Base-by-base conservation (phyloP, 2,888 invertebrate species). In the Bedellia somnulentella region DNA sequence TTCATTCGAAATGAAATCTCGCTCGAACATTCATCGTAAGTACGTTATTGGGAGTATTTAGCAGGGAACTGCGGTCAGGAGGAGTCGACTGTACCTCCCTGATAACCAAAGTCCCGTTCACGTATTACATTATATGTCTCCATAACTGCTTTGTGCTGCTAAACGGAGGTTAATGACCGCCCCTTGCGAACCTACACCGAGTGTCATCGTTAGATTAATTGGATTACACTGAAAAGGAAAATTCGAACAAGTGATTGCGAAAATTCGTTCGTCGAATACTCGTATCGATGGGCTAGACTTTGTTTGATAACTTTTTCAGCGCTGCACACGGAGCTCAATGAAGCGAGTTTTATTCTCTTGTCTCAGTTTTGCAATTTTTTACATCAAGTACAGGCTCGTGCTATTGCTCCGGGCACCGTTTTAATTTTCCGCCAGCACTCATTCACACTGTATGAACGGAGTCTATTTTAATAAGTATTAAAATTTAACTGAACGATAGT, bases 391-490 rank as follows among this genome's bases (percentile, higher is more conserved):
- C 35, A 44, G 39, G 38, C 44, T 39, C 36, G 36, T 36, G 42
- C 43, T 37, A 39, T 42, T 51, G 71, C 73, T 63, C 43, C 61
- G 64, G 70, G 73, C 60, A 57, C 52, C 59, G 57, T 75, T 73
- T 73, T 73, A 73, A 75, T 75, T 75, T 75, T 75, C 75, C 75
- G 75, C 63, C 49, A 46, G 52, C 49, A 50, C 54, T n/a, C n/a
- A 64, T 68, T 57, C 64, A 66, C 60, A 60, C 60, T 53, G 54
- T 54, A 52, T 50, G 61, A 73, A 70, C 64, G 70, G 64, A 67
- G 60, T 71, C 67, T 68, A 63, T 70, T 75, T 75, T 73, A 75
- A 73, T 71, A 73, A 73, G 67, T 64, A 63, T 58, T 60, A 63
- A 67, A 68, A 70, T 66, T 68, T 68, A 67, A 68, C 62, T 63